These are phyloP conservation scores for Myanophis thanlyinensis DNA, from an alignment of 2,113 vertebrate species.

Conservation along the genomic window DNA sequence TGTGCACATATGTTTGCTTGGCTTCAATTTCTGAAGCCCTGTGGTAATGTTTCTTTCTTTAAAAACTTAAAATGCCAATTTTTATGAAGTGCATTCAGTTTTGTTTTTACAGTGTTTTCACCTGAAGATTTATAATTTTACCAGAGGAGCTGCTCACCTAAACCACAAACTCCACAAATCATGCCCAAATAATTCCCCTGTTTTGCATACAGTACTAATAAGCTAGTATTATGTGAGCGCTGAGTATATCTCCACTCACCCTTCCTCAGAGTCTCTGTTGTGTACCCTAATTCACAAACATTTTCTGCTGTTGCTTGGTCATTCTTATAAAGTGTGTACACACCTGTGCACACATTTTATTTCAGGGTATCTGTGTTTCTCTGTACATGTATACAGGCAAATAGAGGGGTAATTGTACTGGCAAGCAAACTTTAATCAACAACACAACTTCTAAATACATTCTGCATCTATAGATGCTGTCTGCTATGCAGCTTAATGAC, in stretches of 20 bases:
- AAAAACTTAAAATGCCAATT: background rate
- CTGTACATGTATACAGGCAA: background rate
- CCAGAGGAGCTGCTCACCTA: background rate
- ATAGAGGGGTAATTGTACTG: background rate
- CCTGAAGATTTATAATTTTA: background rate
- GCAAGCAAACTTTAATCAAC: slow-evolving; percentile 36
- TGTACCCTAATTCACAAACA: background rate
- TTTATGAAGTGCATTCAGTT: background rate
- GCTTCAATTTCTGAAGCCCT: background rate
- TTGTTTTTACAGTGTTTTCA: background rate
- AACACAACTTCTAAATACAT: background rate
- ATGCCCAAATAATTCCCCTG: background rate
- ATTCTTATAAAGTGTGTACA: background rate
- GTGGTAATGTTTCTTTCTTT: background rate
- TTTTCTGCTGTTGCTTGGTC: background rate
- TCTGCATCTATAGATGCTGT: background rate
- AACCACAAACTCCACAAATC: background rate
- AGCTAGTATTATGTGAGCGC: background rate
- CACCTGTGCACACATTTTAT: background rate
- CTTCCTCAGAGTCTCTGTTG: background rate
- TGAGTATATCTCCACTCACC: background rate
- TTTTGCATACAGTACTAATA: background rate
- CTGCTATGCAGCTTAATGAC: slow-evolving; percentile 4
- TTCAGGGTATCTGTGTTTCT: background rate
- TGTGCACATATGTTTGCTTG: background rate